Percentiles rank a stretch among this genome's conserved stretches.
These are phyloP conservation scores for Drosophila subobscura DNA, from an alignment of 1,140 invertebrate genomes.

Conservation along the genomic window DNA sequence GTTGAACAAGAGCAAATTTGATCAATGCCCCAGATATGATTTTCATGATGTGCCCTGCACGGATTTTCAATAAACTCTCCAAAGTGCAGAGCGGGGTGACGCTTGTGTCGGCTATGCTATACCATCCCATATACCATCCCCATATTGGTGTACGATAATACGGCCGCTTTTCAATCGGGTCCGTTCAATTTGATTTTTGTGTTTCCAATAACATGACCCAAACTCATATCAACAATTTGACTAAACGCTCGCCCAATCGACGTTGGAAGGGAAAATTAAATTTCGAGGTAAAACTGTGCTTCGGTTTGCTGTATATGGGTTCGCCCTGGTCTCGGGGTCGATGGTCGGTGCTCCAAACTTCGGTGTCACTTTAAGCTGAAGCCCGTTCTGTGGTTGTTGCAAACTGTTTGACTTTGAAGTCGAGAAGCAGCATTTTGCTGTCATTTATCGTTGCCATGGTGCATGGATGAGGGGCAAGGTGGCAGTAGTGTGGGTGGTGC, in stretches of 20 bases:
- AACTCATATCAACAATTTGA: slow-evolving; percentile 11
- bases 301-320: too few species aligned
- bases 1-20: slow-evolving; percentile 39
- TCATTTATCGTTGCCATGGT: slow-evolving; percentile 40
- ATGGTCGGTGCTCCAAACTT: slow-evolving; percentile 37
- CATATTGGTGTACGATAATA: slow-evolving; percentile 57
- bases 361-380: slow-evolving; percentile 57
- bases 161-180: slow-evolving; percentile 57
- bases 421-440: slow-evolving; percentile 30
- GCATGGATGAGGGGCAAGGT: slow-evolving; percentile 5
- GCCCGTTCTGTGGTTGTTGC: slow-evolving; percentile 46
- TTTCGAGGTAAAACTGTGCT: slow-evolving; percentile 65
- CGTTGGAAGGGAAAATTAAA: slow-evolving; percentile 61
- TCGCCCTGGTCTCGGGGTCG: slow-evolving; percentile 5
- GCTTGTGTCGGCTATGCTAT: background rate
- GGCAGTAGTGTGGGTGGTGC: background rate
- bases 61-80: slow-evolving; percentile 47
- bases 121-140: slow-evolving; percentile 35
- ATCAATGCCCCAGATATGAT: slow-evolving; percentile 3
- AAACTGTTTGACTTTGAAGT: slow-evolving; percentile 35
- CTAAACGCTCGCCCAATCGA: background rate
- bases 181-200: slow-evolving; percentile 68
- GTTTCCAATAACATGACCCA: slow-evolving; percentile 26
- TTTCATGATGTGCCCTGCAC: slow-evolving; percentile 11
- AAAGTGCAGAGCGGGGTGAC: background rate